Evolutionary conservation across 1,140 invertebrate genomes (phyloP).

Genomic region (Tyrophagus putrescentiae): DNA sequence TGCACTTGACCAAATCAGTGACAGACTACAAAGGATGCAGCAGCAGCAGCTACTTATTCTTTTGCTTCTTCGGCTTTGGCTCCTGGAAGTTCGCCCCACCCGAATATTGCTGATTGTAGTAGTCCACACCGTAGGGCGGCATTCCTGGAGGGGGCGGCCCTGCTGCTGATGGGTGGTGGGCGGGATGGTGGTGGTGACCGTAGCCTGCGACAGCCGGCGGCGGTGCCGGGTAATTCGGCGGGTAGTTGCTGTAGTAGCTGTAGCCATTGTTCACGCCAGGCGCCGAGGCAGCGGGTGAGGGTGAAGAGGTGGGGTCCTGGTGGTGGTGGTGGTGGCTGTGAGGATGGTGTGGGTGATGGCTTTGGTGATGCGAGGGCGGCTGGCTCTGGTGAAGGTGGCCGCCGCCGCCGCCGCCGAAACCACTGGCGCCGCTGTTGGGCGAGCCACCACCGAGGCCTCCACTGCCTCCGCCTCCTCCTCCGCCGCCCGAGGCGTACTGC

Average conservation of each 20-base stretch:
- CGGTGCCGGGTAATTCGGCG: neutral
- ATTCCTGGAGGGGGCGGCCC: too few species aligned
- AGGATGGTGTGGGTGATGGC: neutral
- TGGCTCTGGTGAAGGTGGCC: neutral
- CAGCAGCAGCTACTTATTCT: conserved; percentile 1
- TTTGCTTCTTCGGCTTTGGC: conserved; percentile 6
- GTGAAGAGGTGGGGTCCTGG: neutral
- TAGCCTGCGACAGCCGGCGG: too few species aligned
- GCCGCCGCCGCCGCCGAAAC: neutral
- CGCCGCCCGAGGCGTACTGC: neutral
- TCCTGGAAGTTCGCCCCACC: conserved; percentile 15
- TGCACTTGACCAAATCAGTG: too few species aligned
- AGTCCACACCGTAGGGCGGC: too few species aligned
- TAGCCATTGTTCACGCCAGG: conserved; percentile 12
- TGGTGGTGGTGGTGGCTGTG: neutral
- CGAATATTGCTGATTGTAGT: conserved; percentile 11
- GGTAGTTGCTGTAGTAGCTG: conserved; percentile 15
- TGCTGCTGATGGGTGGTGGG: too few species aligned
- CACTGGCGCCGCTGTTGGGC: neutral
- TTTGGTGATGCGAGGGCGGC: neutral
- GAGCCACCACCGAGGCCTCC: neutral
- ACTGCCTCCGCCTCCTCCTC: neutral
- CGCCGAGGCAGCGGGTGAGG: neutral
- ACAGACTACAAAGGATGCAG: too few species aligned
- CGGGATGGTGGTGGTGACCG: too few species aligned